Base-by-base conservation (phyloP, 2,113 vertebrate genomes). In the Procavia capensis region DNA sequence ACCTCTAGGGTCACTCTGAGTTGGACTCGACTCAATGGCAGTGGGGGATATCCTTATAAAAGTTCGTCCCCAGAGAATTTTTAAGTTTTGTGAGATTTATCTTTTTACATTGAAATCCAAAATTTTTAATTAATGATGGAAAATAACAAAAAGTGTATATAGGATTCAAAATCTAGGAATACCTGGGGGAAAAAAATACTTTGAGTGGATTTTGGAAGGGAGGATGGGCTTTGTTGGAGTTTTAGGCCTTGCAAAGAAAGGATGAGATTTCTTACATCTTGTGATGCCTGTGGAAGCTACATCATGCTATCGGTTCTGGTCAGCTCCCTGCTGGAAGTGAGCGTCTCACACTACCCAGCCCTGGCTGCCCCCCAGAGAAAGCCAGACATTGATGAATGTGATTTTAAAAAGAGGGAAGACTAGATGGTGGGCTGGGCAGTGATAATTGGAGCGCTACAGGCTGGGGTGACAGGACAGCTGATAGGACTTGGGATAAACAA, bases 351-450 rank as follows among this genome's bases (percentile, higher is more conserved):
- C n/a, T n/a, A n/a, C n/a, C n/a, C n/a, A n/a, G n/a, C n/a, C n/a
- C n/a, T n/a, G n/a, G n/a, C n/a, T n/a, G n/a, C n/a, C n/a, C n/a
- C n/a, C n/a, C n/a, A n/a, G n/a, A n/a, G n/a, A 9, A 34, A 3
- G 7, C 74, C 20, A 25, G 39, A 91, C 75, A 82, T 76, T 95
- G 97, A 97, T 92, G 97, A 97, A 97, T 95, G 39, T 92, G 92
- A 98, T 97, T 98, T 76, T 34, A 70, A 83, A 87, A 89, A 83
- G 19, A 59, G 61, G 41, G 57, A 70, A 87, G 59, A 47, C 14
- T 1, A 29, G 2, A 72, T 17, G 57, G 70, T 8, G 29, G 43
- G n/a, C 24, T 29, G 47, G 76, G 64, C 75, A 61, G 59, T 36
- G 64, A n/a, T 25, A 64, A 61, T 1, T 43, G 66, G 64, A 88